These are phyloP conservation scores for Oscheius onirici DNA, from an alignment of 2,888 invertebrate genomes.

Conservation along the genomic window DNA sequence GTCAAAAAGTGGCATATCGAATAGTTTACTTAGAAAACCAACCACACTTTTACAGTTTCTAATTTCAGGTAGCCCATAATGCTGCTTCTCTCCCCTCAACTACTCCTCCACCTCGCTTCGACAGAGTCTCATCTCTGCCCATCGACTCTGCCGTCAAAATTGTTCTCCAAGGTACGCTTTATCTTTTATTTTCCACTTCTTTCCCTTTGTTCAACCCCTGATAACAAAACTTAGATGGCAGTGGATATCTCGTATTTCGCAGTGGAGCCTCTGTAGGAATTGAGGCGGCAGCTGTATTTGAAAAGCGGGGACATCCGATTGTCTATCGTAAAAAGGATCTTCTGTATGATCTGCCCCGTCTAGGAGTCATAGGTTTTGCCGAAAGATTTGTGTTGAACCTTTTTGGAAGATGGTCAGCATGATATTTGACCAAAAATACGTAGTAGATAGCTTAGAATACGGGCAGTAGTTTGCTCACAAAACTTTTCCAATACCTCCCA, in stretches of 20 bases:
- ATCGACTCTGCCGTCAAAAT: conserved; percentile 51
- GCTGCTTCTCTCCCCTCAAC: conserved; percentile 5
- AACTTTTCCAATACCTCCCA: neutral
- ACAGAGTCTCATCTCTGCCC: conserved; percentile 53
- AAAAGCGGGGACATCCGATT: conserved; percentile 5
- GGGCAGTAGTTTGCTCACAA: neutral
- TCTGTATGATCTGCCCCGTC: conserved; percentile 13
- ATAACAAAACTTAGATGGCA: neutral
- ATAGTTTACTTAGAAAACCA: no score
- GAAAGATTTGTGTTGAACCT: conserved; percentile 23
- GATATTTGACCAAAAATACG: neutral
- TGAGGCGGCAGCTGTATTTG: conserved; percentile 18
- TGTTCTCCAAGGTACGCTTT: conserved; percentile 48
- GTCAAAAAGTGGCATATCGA: no score
- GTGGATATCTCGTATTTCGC: conserved; percentile 28
- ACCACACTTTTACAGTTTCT: neutral
- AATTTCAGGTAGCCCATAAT: neutral
- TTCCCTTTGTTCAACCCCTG: neutral
- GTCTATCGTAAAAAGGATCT: conserved; percentile 27
- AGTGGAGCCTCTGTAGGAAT: conserved; percentile 33
- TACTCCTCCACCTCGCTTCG: conserved; percentile 31
- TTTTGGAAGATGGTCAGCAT: conserved; percentile 25
- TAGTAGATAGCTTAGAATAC: conserved; percentile 13
- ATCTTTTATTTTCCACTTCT: neutral
- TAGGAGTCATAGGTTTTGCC: conserved; percentile 26